phyloP scores from a whole-genome alignment of 2,113 vertebrate species.

The Prunella himalayana region DNA sequence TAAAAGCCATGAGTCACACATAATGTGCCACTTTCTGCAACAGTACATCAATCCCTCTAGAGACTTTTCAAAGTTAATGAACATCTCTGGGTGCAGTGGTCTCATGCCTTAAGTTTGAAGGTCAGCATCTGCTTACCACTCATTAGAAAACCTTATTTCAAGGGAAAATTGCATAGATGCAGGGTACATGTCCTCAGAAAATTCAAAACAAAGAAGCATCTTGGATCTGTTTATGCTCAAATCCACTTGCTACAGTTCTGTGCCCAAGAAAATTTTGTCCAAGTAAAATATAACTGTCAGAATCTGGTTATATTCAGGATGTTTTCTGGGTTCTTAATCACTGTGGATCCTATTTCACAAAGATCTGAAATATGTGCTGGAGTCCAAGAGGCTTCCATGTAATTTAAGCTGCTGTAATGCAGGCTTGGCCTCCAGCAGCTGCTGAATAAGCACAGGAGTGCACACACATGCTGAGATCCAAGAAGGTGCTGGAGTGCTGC shows the following conservation, averaged over 20 bases:
- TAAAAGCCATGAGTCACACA: neutral
- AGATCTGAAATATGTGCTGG: neutral
- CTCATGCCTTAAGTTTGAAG: neutral
- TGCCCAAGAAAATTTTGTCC: neutral
- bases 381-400: neutral
- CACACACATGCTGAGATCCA: neutral
- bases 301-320: neutral
- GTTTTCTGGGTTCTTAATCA: neutral
- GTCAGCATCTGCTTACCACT: neutral
- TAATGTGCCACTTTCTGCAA: neutral
- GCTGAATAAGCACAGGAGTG: neutral
- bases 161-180: neutral
- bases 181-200: neutral
- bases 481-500: neutral
- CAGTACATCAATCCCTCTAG: neutral
- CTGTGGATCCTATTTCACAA: neutral
- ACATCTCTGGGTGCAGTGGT: neutral
- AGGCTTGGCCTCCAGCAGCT: neutral
- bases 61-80: neutral
- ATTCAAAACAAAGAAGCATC: neutral
- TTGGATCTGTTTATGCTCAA: neutral
- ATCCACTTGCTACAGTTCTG: neutral
- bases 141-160: neutral
- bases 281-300: neutral
- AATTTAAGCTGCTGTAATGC: neutral